Evolutionary conservation across 1,140 invertebrate species (phyloP).

Genomic region (Calliopsis andreniformis): DNA sequence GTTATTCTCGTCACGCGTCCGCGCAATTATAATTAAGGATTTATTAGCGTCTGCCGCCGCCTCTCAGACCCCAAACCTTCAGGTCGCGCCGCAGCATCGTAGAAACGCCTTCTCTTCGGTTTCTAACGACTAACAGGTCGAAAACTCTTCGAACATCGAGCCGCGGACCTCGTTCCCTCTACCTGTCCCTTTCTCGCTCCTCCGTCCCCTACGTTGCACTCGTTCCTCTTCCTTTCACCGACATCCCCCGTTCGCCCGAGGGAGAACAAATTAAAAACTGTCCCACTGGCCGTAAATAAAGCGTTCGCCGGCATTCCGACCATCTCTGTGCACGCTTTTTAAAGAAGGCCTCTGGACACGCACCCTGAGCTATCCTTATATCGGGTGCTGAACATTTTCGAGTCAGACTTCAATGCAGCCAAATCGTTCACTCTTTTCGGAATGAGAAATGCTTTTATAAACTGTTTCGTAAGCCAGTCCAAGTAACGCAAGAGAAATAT

Average conservation of each 20-base stretch:
- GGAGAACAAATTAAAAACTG: slow-evolving; percentile 83
- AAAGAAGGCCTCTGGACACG: slow-evolving; percentile 78
- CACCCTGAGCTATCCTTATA: slow-evolving; percentile 75
- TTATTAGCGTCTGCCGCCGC: slow-evolving; percentile 77
- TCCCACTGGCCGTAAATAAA: slow-evolving; percentile 82
- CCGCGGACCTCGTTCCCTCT: not conserved
- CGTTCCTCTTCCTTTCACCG: not conserved
- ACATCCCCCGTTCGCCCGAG: slow-evolving; percentile 57
- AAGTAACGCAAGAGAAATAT: too few relatives aligned
- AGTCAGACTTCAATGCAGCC: not conserved
- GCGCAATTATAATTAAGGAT: slow-evolving; percentile 83
- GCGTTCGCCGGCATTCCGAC: slow-evolving; percentile 78
- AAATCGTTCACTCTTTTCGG: not conserved
- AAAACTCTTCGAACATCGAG: slow-evolving; percentile 78
- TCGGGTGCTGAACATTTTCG: slow-evolving; percentile 62
- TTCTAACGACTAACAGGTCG: slow-evolving; percentile 80
- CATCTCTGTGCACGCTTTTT: slow-evolving; percentile 72
- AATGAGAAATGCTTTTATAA: not conserved
- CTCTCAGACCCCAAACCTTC: slow-evolving; percentile 38
- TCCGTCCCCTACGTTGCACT: slow-evolving; percentile 12
- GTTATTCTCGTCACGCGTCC: slow-evolving; percentile 81
- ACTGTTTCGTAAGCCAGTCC: too few relatives aligned
- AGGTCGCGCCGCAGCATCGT: slow-evolving; percentile 71
- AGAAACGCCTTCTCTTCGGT: slow-evolving; percentile 77
- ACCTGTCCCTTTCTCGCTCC: slow-evolving; percentile 35